A percentile compares a stretch with the other conserved stretches of the same genome.
These are phyloP conservation scores for Phortica magna DNA, from an alignment of 2,888 invertebrate genomes.

Conservation along the genomic window DNA sequence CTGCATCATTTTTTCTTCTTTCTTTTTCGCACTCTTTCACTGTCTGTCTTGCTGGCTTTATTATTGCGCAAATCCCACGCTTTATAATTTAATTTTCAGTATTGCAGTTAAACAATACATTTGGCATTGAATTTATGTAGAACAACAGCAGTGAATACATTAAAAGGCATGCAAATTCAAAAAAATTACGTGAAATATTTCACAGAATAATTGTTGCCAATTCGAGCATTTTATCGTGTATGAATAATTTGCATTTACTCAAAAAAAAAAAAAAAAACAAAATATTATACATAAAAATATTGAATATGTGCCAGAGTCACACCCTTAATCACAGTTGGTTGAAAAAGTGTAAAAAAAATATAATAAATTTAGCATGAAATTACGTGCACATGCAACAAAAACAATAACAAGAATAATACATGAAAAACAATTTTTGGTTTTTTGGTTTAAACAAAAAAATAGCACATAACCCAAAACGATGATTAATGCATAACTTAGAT, in stretches of 20 bases:
- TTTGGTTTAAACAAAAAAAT: not conserved
- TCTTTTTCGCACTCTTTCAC: not conserved
- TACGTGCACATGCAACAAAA: slow-evolving; percentile 3
- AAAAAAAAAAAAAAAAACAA: not conserved
- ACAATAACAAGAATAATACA: not conserved
- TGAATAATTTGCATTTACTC: not conserved
- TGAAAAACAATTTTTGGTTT: not conserved
- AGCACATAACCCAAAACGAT: slow-evolving; percentile 12
- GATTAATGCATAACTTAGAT: slow-evolving; percentile 10
- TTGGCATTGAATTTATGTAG: slow-evolving; percentile 28
- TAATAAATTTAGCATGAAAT: slow-evolving; percentile 21
- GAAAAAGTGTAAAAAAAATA: slow-evolving; percentile 15
- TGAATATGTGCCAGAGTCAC: slow-evolving; percentile 15
- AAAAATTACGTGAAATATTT: slow-evolving; percentile 9
- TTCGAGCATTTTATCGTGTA: slow-evolving; percentile 3
- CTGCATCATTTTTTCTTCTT: not conserved
- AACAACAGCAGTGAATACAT: slow-evolving; percentile 10
- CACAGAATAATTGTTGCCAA: slow-evolving; percentile 7
- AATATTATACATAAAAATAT: not conserved
- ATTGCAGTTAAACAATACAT: not conserved
- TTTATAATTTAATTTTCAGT: slow-evolving; percentile 1
- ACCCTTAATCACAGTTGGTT: slow-evolving; percentile 12
- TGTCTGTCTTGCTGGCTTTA: not conserved
- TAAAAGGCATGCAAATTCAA: not conserved
- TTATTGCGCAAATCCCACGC: not conserved